phyloP scores from a whole-genome alignment of 2,797 vertebrate genomes.

The Spinus pinus region DNA sequence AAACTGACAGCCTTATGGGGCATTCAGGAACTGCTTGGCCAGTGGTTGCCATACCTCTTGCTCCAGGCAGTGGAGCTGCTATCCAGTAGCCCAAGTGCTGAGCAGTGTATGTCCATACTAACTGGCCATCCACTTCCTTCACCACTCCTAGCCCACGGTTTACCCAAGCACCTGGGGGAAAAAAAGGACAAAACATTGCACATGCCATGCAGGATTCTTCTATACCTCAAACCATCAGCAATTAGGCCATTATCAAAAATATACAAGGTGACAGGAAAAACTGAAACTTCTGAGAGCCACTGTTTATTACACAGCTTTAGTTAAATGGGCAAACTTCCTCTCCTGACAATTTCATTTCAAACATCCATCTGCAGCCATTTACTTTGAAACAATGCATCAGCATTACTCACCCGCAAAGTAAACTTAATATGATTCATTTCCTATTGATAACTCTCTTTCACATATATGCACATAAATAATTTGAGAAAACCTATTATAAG shows the following conservation, averaged over 20 bases:
- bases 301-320: background rate
- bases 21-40: background rate
- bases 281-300: background rate
- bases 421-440: background rate
- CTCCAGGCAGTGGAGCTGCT: conserved; percentile 82
- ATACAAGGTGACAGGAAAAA: background rate
- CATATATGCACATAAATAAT: background rate
- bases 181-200: background rate
- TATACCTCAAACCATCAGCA: background rate
- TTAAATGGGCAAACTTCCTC: background rate
- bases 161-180: conserved; percentile 83
- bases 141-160: conserved; percentile 83
- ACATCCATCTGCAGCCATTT: background rate
- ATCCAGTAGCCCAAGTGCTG: conserved; percentile 91
- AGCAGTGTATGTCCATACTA: conserved; percentile 84
- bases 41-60: conserved; percentile 71
- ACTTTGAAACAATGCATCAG: background rate
- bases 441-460: background rate
- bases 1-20: background rate
- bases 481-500: background rate
- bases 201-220: background rate
- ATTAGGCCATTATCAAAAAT: background rate
- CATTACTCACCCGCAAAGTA: background rate
- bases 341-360: background rate
- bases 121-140: conserved; percentile 71